Conservation (phyloP, 2,113 vertebrate species). For the Mastomys coucha region DNA sequence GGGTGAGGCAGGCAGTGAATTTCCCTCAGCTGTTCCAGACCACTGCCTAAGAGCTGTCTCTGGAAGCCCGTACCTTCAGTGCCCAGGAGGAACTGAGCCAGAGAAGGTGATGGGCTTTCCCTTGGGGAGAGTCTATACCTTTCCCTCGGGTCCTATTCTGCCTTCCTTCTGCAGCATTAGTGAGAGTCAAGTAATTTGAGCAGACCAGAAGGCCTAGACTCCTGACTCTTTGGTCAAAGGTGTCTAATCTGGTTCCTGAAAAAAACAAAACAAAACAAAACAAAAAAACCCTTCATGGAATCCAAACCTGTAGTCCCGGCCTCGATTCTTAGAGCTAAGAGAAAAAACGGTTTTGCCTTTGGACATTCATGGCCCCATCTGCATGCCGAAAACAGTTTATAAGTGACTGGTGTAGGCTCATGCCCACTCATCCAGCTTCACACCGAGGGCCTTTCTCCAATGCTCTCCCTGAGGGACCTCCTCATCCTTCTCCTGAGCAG, state of each 20-base stretch:
- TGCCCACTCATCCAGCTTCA: background rate
- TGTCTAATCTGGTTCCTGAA: background rate
- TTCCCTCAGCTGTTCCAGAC: background rate
- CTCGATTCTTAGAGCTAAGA: background rate
- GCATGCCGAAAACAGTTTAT: background rate
- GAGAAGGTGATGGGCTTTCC: background rate
- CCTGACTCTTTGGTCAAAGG: background rate
- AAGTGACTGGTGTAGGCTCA: background rate
- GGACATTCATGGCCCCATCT: background rate
- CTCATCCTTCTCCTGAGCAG: background rate
- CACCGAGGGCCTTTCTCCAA: background rate
- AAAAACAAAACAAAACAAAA: too few relatives aligned
- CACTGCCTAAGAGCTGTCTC: background rate
- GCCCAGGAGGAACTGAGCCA: constrained; percentile 2
- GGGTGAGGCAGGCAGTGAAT: fast-evolving
- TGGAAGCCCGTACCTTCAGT: background rate
- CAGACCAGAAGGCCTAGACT: background rate
- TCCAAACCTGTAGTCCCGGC: background rate
- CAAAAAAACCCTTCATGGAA: background rate
- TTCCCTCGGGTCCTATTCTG: background rate
- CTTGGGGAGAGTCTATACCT: background rate
- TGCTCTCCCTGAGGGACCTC: background rate
- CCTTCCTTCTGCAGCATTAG: background rate
- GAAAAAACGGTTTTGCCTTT: background rate
- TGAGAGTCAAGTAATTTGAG: background rate